A percentile compares a stretch with the other conserved stretches of the same genome.
Evolutionary conservation across 2,888 invertebrate species (phyloP).

Genomic region (Lycophotia porphyrea): DNA sequence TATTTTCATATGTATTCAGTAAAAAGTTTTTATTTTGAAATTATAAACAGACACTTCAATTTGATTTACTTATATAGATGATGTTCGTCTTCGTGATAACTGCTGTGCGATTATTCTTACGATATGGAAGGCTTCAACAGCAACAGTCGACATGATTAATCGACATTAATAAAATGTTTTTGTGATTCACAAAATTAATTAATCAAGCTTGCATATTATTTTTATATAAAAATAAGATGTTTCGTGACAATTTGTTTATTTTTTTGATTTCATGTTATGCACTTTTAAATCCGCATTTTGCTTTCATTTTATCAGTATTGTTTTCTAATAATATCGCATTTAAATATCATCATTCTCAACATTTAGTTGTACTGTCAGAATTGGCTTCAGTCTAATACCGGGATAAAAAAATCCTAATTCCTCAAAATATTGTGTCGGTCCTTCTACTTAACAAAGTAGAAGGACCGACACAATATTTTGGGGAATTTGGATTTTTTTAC

Average conservation of each 20-base stretch:
- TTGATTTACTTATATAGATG: too few species aligned
- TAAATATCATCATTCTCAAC: not conserved
- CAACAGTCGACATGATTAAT: slow-evolving; percentile 10
- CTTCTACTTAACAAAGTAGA: too few species aligned
- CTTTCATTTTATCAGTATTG: not conserved
- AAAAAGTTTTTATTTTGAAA: too few species aligned
- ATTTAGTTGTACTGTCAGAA: not conserved
- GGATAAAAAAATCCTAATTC: too few species aligned
- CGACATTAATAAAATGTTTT: not conserved
- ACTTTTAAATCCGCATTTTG: not conserved
- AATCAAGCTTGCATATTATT: not conserved
- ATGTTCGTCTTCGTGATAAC: not conserved
- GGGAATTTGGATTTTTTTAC: not conserved
- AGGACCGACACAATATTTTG: not conserved
- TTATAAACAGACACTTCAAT: too few species aligned
- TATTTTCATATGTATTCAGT: too few species aligned
- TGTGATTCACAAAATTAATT: not conserved
- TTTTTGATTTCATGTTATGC: not conserved
- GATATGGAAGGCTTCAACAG: not conserved
- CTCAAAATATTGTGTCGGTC: too few species aligned
- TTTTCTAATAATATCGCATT: not conserved
- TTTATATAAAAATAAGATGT: not conserved
- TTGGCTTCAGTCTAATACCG: too few species aligned
- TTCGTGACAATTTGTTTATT: not conserved
- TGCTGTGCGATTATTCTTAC: not conserved